phyloP scores from a whole-genome alignment of 1,140 invertebrate species.

The Paramacrobiotus metropolitanus region DNA sequence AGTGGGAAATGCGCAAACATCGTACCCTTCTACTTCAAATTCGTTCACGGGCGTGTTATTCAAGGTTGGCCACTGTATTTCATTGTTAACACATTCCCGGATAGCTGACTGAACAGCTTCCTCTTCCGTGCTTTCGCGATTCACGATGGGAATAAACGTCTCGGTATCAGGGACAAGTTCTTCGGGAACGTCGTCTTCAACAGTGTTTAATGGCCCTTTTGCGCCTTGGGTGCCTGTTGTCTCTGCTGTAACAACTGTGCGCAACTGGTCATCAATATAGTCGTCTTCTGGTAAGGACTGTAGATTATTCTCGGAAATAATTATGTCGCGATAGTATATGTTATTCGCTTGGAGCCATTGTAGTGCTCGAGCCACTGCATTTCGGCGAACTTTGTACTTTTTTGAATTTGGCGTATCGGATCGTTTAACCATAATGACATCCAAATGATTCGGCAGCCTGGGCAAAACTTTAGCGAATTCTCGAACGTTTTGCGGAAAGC shows the following conservation, averaged over 20 bases:
- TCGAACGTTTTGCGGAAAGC: neutral
- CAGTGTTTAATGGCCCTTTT: neutral
- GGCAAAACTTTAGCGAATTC: neutral
- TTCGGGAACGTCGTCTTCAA: neutral
- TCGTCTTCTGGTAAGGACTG: neutral
- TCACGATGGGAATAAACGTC: neutral
- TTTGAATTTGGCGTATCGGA: neutral
- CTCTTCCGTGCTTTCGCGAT: too few relatives aligned
- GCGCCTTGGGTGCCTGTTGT: neutral
- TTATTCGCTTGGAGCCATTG: neutral
- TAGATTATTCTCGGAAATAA: neutral
- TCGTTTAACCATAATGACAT: neutral
- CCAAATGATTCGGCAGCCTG: neutral
- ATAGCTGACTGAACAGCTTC: neutral
- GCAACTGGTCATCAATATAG: neutral
- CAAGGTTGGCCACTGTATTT: neutral
- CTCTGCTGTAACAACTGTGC: neutral
- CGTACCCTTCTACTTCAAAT: neutral
- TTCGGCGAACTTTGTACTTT: neutral
- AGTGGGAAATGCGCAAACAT: neutral
- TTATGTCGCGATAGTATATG: neutral
- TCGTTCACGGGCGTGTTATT: neutral
- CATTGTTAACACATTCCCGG: neutral
- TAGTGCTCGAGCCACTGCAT: neutral
- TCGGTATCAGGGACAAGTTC: neutral